A percentile compares a stretch with the other conserved stretches of the same genome.
Evolutionary conservation across 2,888 invertebrate genomes (phyloP).

Genomic region (Tanaodytes sp.): DNA sequence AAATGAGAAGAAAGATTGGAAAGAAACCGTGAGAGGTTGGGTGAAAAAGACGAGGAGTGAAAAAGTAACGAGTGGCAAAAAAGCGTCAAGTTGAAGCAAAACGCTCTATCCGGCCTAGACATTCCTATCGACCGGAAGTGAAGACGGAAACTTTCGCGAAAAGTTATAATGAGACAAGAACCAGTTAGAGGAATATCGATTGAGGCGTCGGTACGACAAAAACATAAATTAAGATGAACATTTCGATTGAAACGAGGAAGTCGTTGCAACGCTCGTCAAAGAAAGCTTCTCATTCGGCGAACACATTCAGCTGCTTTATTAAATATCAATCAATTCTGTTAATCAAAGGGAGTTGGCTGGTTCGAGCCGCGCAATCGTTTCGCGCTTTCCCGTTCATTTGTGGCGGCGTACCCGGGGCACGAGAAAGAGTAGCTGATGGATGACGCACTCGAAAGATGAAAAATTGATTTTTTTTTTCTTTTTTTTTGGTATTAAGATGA

Average conservation of each 20-base stretch:
- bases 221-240: slow-evolving; percentile 27
- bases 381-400: slow-evolving; percentile 2
- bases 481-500: background rate
- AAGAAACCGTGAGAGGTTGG: no score
- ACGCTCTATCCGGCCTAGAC: background rate
- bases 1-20: no score
- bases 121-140: slow-evolving; percentile 21
- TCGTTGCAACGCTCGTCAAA: slow-evolving; percentile 6
- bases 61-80: no score
- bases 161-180: slow-evolving; percentile 37
- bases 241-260: slow-evolving; percentile 9
- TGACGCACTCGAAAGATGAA: slow-evolving; percentile 6
- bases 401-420: no score
- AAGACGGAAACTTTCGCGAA: slow-evolving; percentile 26
- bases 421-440: slow-evolving; percentile 2
- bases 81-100: slow-evolving; percentile 4
- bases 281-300: background rate
- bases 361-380: slow-evolving; percentile 5
- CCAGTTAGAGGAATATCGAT: slow-evolving; percentile 23
- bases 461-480: slow-evolving; percentile 10
- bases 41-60: background rate
- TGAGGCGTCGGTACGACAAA: slow-evolving; percentile 19
- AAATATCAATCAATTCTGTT: slow-evolving; percentile 28
- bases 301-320: slow-evolving; percentile 19
- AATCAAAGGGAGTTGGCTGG: slow-evolving; percentile 18